phyloP scores from a whole-genome alignment of 2,797 vertebrate genomes.

The Echiichthys vipera region DNA sequence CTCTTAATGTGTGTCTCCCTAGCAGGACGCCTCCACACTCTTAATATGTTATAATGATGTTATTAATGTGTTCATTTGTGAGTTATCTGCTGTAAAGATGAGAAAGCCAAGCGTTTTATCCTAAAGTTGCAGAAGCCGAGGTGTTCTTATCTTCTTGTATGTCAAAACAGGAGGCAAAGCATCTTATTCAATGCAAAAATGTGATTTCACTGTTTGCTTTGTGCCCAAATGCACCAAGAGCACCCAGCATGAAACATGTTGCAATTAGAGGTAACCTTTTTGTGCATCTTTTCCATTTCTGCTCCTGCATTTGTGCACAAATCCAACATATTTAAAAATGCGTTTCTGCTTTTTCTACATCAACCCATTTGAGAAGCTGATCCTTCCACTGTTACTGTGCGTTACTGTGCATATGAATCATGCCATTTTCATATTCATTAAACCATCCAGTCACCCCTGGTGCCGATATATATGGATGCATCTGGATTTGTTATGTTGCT shows the following conservation, averaged over 20 bases:
- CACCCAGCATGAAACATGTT: not conserved
- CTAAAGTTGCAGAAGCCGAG: not conserved
- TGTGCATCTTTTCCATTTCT: not conserved
- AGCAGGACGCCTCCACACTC: not conserved
- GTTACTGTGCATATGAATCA: conserved; percentile 3
- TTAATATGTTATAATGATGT: no score
- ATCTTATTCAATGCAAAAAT: not conserved
- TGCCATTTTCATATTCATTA: not conserved
- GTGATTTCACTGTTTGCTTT: not conserved
- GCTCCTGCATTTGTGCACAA: not conserved
- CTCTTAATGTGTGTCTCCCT: not conserved
- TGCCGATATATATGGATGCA: not conserved
- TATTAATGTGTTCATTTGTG: not conserved
- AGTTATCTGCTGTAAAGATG: not conserved
- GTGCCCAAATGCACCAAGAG: not conserved
- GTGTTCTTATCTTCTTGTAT: not conserved
- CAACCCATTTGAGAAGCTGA: not conserved
- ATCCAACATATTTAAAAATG: not conserved
- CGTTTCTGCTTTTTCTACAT: not conserved
- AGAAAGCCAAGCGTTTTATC: not conserved
- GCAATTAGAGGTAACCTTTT: not conserved
- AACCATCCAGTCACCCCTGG: not conserved
- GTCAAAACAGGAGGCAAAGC: not conserved
- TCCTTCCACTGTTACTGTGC: not conserved
- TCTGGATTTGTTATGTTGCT: not conserved